Evolutionary conservation across 64 coral and sea anemone genomes (phyloP).

Genomic region (Anthopleura sola): DNA sequence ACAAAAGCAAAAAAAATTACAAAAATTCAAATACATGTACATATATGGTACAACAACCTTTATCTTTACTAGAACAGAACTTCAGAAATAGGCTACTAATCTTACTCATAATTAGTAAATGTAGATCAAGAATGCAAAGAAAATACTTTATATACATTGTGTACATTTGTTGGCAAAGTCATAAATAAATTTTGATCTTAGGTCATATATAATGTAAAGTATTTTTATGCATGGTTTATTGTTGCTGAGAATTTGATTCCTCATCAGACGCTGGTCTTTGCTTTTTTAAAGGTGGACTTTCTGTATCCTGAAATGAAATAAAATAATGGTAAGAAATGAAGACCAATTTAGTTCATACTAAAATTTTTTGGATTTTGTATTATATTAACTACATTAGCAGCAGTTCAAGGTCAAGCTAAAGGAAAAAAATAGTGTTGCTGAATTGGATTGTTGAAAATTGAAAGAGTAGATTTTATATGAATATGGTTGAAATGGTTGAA

Average conservation of each 20-base stretch:
- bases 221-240: background rate
- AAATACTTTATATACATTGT: constrained; percentile 12
- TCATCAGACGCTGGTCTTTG: background rate
- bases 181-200: constrained; percentile 19
- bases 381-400: too few relatives aligned
- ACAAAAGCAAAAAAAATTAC: background rate
- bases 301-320: background rate
- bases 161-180: background rate
- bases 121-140: background rate
- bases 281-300: constrained; percentile 17
- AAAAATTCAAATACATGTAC: background rate
- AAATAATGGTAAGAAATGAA: background rate
- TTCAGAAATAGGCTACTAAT: background rate
- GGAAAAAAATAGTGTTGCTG: too few relatives aligned
- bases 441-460: too few relatives aligned
- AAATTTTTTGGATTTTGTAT: too few relatives aligned
- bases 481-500: too few relatives aligned
- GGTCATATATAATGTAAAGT: constrained; percentile 16
- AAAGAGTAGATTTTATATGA: too few relatives aligned
- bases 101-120: background rate
- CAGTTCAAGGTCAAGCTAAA: too few relatives aligned
- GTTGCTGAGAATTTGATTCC: constrained; percentile 1
- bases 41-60: background rate
- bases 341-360: background rate
- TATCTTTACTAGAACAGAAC: background rate